phyloP scores from a whole-genome alignment of 2,888 invertebrate species.

The Xestia xanthographa region DNA sequence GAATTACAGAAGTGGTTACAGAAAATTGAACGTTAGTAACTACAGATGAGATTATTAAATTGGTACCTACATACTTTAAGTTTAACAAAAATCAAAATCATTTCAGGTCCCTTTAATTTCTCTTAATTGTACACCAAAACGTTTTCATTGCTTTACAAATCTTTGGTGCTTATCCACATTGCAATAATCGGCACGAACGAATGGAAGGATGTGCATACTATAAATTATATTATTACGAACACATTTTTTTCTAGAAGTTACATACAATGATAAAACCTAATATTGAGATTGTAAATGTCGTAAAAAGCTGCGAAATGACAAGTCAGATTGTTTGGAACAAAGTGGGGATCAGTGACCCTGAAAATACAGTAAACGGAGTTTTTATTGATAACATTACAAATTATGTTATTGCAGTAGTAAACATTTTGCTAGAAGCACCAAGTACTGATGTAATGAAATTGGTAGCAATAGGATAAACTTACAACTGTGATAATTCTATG shows the following conservation, averaged over 20 bases:
- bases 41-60: conserved; percentile 89
- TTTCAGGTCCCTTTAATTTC: conserved; percentile 90
- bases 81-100: conserved; percentile 86
- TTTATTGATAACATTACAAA: conserved; percentile 37
- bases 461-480: conserved; percentile 56
- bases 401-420: conserved; percentile 20
- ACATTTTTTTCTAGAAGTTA: conserved; percentile 86
- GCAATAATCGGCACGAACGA: conserved; percentile 86
- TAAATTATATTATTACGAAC: conserved; percentile 86
- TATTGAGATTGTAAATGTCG: conserved; percentile 88
- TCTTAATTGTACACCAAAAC: conserved; percentile 90
- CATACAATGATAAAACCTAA: conserved; percentile 85
- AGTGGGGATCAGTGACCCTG: conserved; percentile 53
- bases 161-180: conserved; percentile 90
- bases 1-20: conserved; percentile 81
- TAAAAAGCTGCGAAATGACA: conserved; percentile 88
- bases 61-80: conserved; percentile 88
- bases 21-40: conserved; percentile 82
- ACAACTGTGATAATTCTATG: conserved; percentile 76
- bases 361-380: conserved; percentile 34
- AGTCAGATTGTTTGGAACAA: conserved; percentile 84
- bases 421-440: conserved; percentile 44
- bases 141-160: conserved; percentile 87
- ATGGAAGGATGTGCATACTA: conserved; percentile 82
- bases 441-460: conserved; percentile 38